These are phyloP conservation scores for Conistra vaccinii DNA, from an alignment of 2,888 invertebrate species.

Conservation along the genomic window DNA sequence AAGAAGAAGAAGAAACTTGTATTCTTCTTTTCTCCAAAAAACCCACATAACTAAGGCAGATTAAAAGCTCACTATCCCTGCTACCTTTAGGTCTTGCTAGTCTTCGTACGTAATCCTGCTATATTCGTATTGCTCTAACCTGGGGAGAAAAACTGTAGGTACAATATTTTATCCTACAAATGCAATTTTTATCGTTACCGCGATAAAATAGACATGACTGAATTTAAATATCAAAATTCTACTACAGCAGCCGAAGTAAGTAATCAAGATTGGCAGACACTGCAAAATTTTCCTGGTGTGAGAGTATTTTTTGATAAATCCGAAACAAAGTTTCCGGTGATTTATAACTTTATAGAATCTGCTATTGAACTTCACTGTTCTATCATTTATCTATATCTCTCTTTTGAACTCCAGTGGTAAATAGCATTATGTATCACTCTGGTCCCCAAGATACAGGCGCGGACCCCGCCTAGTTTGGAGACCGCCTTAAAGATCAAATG, in stretches of 20 bases:
- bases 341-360: conserved; percentile 2
- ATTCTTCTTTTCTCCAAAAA: too few species aligned
- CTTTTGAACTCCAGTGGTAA: too few species aligned
- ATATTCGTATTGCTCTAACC: background rate
- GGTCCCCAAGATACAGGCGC: too few species aligned
- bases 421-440: too few species aligned
- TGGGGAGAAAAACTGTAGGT: background rate
- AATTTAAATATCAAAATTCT: conserved; percentile 9
- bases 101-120: background rate
- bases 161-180: background rate
- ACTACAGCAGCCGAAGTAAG: conserved; percentile 10
- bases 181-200: background rate
- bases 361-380: conserved; percentile 7
- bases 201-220: background rate
- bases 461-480: too few species aligned
- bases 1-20: too few species aligned
- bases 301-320: background rate
- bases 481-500: too few species aligned
- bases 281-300: background rate
- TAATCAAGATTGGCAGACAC: conserved; percentile 14
- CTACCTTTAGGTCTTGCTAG: too few species aligned
- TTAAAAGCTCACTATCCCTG: too few species aligned
- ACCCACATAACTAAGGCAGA: too few species aligned
- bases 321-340: background rate
- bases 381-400: background rate